Percentiles rank a stretch among this genome's conserved stretches.
phyloP scores from a whole-genome alignment of 2,888 invertebrate species.

The Macropis europaea region DNA sequence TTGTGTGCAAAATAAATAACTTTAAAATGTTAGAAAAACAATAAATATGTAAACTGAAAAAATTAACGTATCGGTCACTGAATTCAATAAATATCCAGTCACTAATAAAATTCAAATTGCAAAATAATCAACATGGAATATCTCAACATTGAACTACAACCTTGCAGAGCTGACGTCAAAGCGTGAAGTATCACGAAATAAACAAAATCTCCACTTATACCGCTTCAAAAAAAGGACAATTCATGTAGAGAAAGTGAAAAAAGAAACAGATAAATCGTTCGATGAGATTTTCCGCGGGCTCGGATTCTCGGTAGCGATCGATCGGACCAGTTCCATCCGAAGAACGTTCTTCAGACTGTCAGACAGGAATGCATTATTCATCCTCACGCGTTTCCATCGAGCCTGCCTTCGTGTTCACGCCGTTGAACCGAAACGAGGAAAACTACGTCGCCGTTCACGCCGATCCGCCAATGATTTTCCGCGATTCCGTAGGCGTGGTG shows the following conservation, averaged over 20 bases:
- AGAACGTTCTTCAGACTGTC: conserved; percentile 51
- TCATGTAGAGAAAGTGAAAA: neutral
- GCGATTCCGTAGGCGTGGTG: conserved; percentile 31
- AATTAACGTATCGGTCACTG: too few relatives aligned
- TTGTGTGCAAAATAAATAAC: too few relatives aligned
- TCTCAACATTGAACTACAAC: too few relatives aligned
- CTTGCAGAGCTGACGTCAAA: too few relatives aligned
- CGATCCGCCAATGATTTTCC: conserved; percentile 39
- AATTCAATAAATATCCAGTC: too few relatives aligned
- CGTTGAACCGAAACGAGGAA: conserved; percentile 38
- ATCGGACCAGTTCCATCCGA: conserved; percentile 69
- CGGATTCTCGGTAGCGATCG: conserved; percentile 68
- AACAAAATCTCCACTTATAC: too few relatives aligned
- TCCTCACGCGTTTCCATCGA: conserved; percentile 36
- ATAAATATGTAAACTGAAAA: too few relatives aligned
- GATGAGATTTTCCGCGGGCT: conserved; percentile 69
- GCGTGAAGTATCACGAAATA: too few relatives aligned
- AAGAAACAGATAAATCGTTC: conserved; percentile 54
- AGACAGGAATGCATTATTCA: conserved; percentile 58
- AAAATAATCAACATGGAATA: too few relatives aligned
- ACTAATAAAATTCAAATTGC: too few relatives aligned
- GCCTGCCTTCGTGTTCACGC: conserved; percentile 47
- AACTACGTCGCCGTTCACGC: conserved; percentile 24
- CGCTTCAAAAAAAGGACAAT: too few relatives aligned
- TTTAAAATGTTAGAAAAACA: too few relatives aligned